Percentiles rank a stretch among this genome's conserved stretches.
Evolutionary conservation across 2,888 invertebrate species (phyloP).

Genomic region (Megamerina dolium): DNA sequence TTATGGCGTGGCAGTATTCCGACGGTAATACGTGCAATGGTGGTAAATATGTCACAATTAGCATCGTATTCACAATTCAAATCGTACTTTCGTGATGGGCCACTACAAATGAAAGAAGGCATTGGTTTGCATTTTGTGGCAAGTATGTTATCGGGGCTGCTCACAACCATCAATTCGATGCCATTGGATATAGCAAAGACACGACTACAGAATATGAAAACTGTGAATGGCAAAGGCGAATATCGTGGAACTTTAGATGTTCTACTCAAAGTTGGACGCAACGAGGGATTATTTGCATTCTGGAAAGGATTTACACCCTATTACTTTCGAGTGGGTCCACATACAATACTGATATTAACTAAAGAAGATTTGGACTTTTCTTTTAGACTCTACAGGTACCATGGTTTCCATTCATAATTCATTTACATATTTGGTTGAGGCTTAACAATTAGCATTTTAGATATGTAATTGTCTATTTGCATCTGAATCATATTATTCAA

Average conservation of each 20-base stretch:
- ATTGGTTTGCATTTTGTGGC: constrained; percentile 87
- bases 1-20: constrained; percentile 90
- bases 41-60: constrained; percentile 96
- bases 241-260: constrained; percentile 79
- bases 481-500: too few relatives aligned
- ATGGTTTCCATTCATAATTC: too few relatives aligned
- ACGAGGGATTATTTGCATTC: constrained; percentile 88
- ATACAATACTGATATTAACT: constrained; percentile 98
- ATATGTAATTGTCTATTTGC: too few relatives aligned
- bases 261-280: constrained; percentile 66
- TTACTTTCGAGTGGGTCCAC: constrained; percentile 93
- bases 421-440: too few relatives aligned
- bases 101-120: constrained; percentile 61
- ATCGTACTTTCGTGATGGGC: constrained; percentile 56
- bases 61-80: constrained; percentile 93
- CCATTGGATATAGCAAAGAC: constrained; percentile 99
- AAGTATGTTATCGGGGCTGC: constrained; percentile 95
- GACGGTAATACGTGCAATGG: constrained; percentile 89
- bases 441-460: too few relatives aligned
- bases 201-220: constrained; percentile 93
- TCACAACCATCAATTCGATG: constrained; percentile 97
- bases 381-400: too few relatives aligned
- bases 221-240: constrained; percentile 80
- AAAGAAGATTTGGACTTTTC: constrained; percentile 95
- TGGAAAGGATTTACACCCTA: constrained; percentile 99